phyloP scores from a whole-genome alignment of 2,888 invertebrate species.

The Noctua fimbriata region DNA sequence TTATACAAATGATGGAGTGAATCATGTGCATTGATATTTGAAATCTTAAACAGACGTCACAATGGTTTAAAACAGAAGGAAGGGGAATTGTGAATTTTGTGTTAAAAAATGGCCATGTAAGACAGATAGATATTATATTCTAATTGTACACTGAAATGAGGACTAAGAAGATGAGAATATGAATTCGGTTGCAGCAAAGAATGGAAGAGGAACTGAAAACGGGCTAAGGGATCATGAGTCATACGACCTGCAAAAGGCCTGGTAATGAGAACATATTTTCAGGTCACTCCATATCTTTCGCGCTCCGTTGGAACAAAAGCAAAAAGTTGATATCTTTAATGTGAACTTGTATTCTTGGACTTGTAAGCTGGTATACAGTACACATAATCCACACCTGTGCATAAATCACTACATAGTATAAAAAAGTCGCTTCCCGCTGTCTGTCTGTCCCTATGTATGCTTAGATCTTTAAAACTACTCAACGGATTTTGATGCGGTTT shows the following conservation, averaged over 20 bases:
- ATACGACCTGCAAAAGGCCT: not conserved
- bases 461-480: too few relatives aligned
- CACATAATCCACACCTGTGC: not conserved
- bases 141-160: not conserved
- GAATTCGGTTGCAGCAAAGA: not conserved
- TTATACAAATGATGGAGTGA: conserved; percentile 43
- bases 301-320: not conserved
- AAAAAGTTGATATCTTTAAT: not conserved
- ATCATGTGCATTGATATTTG: conserved; percentile 44
- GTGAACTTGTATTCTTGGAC: not conserved
- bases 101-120: not conserved
- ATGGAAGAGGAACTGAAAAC: not conserved
- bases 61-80: conserved; percentile 6
- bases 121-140: not conserved
- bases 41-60: conserved; percentile 15
- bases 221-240: not conserved
- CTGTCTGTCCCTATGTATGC: too few relatives aligned
- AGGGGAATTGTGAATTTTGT: not conserved
- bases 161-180: not conserved
- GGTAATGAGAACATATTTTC: not conserved
- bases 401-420: not conserved
- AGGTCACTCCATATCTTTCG: not conserved
- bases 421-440: too few relatives aligned
- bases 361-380: not conserved
- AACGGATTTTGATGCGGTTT: too few relatives aligned